These are phyloP conservation scores for Trematomus loennbergii DNA, from an alignment of 2,113 vertebrate genomes.

Conservation along the genomic window DNA sequence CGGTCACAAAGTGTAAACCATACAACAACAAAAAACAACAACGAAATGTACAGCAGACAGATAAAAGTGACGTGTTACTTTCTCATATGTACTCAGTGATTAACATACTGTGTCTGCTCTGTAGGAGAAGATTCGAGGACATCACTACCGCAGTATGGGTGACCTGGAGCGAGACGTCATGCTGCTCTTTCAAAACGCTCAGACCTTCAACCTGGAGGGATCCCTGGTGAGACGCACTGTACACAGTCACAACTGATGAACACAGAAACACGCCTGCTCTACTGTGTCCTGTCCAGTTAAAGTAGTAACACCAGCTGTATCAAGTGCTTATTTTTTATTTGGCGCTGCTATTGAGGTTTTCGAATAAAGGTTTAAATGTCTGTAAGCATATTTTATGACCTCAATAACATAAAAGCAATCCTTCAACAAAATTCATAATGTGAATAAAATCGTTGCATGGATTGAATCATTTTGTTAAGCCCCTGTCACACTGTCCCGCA, in stretches of 20 bases:
- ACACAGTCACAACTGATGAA: background rate
- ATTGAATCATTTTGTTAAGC: too few relatives aligned
- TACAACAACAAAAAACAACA: background rate
- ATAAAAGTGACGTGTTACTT: background rate
- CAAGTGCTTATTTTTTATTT: too few relatives aligned
- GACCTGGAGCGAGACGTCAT: constrained; percentile 96
- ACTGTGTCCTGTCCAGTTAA: background rate
- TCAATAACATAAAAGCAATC: too few relatives aligned
- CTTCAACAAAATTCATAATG: too few relatives aligned
- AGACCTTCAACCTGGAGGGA: constrained; percentile 96
- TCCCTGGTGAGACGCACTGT: constrained; percentile 86
- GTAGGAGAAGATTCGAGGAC: constrained; percentile 92
- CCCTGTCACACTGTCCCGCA: too few relatives aligned
- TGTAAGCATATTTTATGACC: too few relatives aligned
- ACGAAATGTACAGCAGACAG: background rate
- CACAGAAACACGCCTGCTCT: too few relatives aligned
- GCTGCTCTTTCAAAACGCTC: constrained; percentile 95
- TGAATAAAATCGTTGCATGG: too few relatives aligned
- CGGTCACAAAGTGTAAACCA: background rate
- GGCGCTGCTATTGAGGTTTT: too few relatives aligned
- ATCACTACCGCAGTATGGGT: constrained; percentile 92
- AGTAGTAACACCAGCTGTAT: background rate
- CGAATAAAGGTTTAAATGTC: too few relatives aligned
- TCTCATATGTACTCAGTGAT: background rate
- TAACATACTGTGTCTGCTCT: background rate